Evolutionary conservation across 1,140 invertebrate species (phyloP).

Genomic region (Trachymyrmex septentrionalis): DNA sequence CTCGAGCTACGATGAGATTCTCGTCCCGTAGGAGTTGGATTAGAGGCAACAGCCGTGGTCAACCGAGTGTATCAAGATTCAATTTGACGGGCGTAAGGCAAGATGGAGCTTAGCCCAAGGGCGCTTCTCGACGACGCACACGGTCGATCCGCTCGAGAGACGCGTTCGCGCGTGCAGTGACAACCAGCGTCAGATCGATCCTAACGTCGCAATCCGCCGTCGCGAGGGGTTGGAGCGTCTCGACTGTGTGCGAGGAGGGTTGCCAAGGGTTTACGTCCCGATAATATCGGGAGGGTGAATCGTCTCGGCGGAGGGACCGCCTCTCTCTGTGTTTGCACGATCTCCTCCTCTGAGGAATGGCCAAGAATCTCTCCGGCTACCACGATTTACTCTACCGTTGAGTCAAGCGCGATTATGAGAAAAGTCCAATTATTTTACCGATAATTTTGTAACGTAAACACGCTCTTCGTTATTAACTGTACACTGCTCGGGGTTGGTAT

Average conservation of each 20-base stretch:
- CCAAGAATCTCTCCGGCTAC: not conserved
- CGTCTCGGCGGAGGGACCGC: constrained; percentile 44
- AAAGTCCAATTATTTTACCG: constrained; percentile 37
- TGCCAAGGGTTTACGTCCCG: constrained; percentile 45
- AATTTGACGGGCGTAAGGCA: constrained; percentile 62
- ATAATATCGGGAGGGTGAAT: constrained; percentile 55
- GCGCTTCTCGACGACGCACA: constrained; percentile 17
- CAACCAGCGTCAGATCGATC: constrained; percentile 53
- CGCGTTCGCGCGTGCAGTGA: constrained; percentile 51
- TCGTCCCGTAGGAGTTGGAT: constrained; percentile 21
- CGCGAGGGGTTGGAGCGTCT: constrained; percentile 54
- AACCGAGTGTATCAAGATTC: constrained; percentile 69
- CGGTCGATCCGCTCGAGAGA: constrained; percentile 42
- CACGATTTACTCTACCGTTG: not conserved
- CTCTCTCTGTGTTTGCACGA: constrained; percentile 50
- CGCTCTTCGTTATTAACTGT: not conserved
- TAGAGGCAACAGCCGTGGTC: constrained; percentile 21
- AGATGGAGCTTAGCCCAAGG: constrained; percentile 28
- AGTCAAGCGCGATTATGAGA: constrained; percentile 2
- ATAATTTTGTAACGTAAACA: constrained; percentile 61
- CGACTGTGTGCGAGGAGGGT: constrained; percentile 18
- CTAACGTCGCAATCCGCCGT: constrained; percentile 38
- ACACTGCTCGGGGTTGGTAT: not conserved
- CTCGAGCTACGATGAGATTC: constrained; percentile 29
- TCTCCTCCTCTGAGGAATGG: constrained; percentile 21